These are phyloP conservation scores for Falco columbarius DNA, from an alignment of 2,797 vertebrate genomes.

Conservation along the genomic window DNA sequence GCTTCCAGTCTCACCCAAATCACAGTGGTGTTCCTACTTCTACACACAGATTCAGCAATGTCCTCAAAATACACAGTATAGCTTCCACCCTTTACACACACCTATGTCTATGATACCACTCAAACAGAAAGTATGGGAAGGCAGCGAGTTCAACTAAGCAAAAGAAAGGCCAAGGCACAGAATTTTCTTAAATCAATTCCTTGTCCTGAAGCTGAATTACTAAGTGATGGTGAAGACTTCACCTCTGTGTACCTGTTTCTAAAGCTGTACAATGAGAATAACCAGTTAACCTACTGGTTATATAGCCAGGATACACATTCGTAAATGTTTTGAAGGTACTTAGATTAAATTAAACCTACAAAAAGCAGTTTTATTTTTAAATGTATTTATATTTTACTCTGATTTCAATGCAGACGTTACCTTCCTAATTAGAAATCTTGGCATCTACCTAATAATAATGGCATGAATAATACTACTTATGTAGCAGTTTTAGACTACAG, in stretches of 20 bases:
- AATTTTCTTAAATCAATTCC: not conserved
- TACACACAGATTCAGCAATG: not conserved
- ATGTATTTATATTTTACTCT: not conserved
- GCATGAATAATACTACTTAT: not conserved
- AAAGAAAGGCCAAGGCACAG: not conserved
- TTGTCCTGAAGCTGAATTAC: not conserved
- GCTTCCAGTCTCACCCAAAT: not conserved
- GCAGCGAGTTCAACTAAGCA: not conserved
- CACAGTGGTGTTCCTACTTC: not conserved
- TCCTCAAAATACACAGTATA: not conserved
- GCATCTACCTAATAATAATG: not conserved
- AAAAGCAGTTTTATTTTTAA: not conserved
- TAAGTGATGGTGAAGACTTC: not conserved
- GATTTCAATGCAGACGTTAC: not conserved
- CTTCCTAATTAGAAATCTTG: not conserved
- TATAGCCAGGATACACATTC: not conserved
- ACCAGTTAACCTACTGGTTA: not conserved
- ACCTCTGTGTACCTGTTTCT: not conserved
- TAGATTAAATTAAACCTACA: not conserved
- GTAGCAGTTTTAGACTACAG: not conserved
- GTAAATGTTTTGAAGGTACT: not conserved
- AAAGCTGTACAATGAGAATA: not conserved
- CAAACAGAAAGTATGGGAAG: not conserved
- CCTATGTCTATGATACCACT: not conserved
- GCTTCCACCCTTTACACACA: not conserved